Percentiles rank a stretch among this genome's conserved stretches.
phyloP scores from a whole-genome alignment of 2,113 vertebrate species.

The Tenrec ecaudatus region DNA sequence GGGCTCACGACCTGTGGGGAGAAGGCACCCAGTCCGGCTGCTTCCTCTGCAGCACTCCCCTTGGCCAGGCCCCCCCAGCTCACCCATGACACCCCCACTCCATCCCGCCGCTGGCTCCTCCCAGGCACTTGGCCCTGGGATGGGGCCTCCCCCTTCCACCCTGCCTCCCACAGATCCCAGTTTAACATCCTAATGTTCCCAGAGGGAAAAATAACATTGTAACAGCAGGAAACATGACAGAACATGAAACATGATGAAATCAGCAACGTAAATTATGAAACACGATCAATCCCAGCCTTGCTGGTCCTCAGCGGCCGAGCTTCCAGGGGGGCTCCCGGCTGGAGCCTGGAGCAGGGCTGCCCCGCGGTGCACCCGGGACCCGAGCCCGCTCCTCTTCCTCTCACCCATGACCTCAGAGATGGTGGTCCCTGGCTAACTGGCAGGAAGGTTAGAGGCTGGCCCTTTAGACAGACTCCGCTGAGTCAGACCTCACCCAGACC shows the following conservation, averaged over 20 bases:
- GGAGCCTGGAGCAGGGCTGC: neutral
- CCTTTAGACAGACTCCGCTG: accelerated
- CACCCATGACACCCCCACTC: neutral
- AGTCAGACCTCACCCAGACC: neutral
- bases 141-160: neutral
- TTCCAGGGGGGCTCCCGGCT: accelerated
- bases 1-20: accelerated
- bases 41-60: neutral
- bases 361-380: neutral
- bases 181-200: neutral
- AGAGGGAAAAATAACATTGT: constrained; percentile 28
- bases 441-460: neutral
- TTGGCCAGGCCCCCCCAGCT: neutral
- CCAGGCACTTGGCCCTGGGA: neutral
- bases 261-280: constrained; percentile 15
- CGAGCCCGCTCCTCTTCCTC: neutral
- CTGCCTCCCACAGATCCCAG: neutral
- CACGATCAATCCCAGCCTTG: neutral
- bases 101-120: neutral
- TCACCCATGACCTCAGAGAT: neutral
- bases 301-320: accelerated
- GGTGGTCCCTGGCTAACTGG: too few species aligned
- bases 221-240: constrained; percentile 49
- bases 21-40: neutral
- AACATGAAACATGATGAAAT: constrained; percentile 32